A percentile compares a stretch with the other conserved stretches of the same genome.
Conservation (phyloP, 2,113 vertebrate genomes). For the Ariopsis seemanni region DNA sequence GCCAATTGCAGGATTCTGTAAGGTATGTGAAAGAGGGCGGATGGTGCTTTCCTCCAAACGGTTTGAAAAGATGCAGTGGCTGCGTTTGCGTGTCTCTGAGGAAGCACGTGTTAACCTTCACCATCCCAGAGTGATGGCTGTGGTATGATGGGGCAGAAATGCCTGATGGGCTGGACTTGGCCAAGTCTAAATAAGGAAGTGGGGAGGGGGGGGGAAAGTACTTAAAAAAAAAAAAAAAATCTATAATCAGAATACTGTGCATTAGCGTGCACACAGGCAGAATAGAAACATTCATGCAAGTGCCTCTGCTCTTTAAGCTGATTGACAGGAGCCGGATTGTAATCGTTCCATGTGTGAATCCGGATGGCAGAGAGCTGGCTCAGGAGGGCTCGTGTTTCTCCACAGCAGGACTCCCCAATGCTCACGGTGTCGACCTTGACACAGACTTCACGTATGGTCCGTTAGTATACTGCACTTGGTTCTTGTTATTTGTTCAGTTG, state of each 20-base stretch:
- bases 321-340: slow-evolving; percentile 89
- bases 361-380: slow-evolving; percentile 87
- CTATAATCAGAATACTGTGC: not conserved
- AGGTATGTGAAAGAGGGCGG: not conserved
- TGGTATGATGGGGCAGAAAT: not conserved
- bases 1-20: not conserved
- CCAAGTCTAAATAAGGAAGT: not conserved
- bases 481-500: not conserved
- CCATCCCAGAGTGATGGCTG: not conserved
- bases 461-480: slow-evolving; percentile 25
- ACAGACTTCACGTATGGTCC: slow-evolving; percentile 87
- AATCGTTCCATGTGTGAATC: slow-evolving; percentile 92
- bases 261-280: not conserved
- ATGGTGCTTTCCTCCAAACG: not conserved
- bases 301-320: slow-evolving; percentile 68
- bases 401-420: slow-evolving; percentile 76
- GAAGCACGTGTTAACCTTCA: not conserved
- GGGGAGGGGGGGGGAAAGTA: no score
- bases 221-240: no score
- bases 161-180: not conserved
- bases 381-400: slow-evolving; percentile 85
- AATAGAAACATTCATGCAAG: not conserved
- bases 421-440: slow-evolving; percentile 85
- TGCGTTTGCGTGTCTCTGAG: not conserved
- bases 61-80: not conserved